These are phyloP conservation scores for Thaumetopoea pityocampa DNA, from an alignment of 1,140 invertebrate species.

Conservation along the genomic window DNA sequence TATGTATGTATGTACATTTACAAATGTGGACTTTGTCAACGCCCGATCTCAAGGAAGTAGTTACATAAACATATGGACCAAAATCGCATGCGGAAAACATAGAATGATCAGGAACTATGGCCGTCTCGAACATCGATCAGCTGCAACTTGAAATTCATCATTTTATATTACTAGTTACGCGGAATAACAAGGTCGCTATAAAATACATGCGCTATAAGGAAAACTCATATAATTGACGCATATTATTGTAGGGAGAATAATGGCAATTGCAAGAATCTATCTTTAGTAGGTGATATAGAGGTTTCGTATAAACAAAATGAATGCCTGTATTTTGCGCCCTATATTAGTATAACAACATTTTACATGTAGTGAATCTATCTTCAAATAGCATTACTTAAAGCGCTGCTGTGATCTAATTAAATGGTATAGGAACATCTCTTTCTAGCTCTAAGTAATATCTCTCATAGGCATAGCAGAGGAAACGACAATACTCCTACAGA, in stretches of 20 bases:
- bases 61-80: slow-evolving; percentile 46
- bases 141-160: slow-evolving; percentile 9
- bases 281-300: too few species aligned
- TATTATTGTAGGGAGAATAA: slow-evolving; percentile 7
- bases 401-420: too few species aligned
- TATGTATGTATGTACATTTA: too few species aligned
- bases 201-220: slow-evolving; percentile 11
- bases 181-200: slow-evolving; percentile 14
- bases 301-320: too few species aligned
- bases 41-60: slow-evolving; percentile 48
- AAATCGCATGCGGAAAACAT: slow-evolving; percentile 47
- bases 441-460: too few species aligned
- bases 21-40: slow-evolving; percentile 24
- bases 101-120: slow-evolving; percentile 38
- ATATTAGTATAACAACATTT: slow-evolving; percentile 1
- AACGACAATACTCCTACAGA: too few species aligned
- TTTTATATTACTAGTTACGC: slow-evolving; percentile 11
- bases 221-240: slow-evolving; percentile 4
- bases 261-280: too few species aligned
- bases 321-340: background rate
- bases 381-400: too few species aligned
- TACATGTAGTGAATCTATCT: too few species aligned
- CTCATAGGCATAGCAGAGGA: too few species aligned
- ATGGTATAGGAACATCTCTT: too few species aligned
- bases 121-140: slow-evolving; percentile 15